phyloP scores from a whole-genome alignment of 2,113 vertebrate species.

The Fulica atra region DNA sequence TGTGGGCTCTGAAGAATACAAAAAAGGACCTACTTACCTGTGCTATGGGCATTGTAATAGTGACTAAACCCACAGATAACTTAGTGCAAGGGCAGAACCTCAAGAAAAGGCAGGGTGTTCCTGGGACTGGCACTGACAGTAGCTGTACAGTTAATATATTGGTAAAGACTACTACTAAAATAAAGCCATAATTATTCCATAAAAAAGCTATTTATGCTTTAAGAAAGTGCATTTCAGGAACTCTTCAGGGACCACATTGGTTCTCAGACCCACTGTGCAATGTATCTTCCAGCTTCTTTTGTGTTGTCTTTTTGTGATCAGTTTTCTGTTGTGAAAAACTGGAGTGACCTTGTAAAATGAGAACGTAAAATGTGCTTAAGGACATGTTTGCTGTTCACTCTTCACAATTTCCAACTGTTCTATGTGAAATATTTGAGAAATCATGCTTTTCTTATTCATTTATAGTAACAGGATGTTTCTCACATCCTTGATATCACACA shows the following conservation, averaged over 20 bases:
- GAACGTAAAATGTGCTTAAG: not conserved
- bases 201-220: not conserved
- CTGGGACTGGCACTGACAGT: not conserved
- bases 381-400: not conserved
- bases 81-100: not conserved
- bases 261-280: not conserved
- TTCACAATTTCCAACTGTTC: not conserved
- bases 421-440: not conserved
- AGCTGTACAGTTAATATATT: not conserved
- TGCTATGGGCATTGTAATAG: not conserved
- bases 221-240: not conserved
- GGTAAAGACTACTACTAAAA: not conserved
- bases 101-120: not conserved
- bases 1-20: not conserved
- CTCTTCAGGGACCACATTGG: rapidly evolving
- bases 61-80: not conserved
- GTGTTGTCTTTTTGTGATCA: not conserved
- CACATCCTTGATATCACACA: not conserved
- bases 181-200: not conserved
- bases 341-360: not conserved
- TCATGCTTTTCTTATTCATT: not conserved
- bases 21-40: not conserved
- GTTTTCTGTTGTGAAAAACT: not conserved
- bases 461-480: not conserved
- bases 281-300: not conserved